Conservation (phyloP, 1,140 invertebrate genomes). For the Calliopsis andreniformis region DNA sequence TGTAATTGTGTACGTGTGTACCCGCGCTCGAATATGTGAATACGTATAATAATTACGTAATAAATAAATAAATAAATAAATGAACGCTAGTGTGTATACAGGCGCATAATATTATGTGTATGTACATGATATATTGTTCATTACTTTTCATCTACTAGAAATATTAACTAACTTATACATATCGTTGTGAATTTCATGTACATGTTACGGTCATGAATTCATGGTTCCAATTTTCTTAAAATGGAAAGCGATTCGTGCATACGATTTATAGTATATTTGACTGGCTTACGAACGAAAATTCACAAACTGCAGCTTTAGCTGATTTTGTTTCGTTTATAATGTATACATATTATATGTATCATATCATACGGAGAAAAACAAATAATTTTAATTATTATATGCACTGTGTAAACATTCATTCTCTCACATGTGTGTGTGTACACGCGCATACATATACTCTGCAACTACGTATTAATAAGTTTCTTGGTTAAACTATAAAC, state of each 20-base stretch:
- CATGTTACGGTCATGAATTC: background rate
- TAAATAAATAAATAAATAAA: constrained; percentile 4
- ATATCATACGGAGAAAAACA: no score
- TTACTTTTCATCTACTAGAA: no score
- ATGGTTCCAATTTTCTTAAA: background rate
- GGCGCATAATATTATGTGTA: background rate
- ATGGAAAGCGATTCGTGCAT: background rate
- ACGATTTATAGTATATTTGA: background rate
- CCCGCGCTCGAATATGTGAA: background rate
- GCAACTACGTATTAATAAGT: background rate
- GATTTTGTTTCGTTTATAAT: background rate
- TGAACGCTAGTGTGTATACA: background rate
- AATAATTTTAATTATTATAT: background rate
- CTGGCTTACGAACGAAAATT: background rate
- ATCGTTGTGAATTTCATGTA: no score
- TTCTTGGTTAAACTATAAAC: background rate
- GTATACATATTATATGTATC: no score
- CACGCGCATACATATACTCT: background rate
- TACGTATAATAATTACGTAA: background rate
- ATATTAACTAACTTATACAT: no score
- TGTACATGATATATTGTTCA: background rate
- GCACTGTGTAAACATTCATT: background rate
- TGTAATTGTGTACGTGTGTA: no score
- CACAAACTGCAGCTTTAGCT: background rate
- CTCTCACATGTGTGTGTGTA: background rate